phyloP scores from a whole-genome alignment of 2,797 vertebrate species.

The Meda fulgida region DNA sequence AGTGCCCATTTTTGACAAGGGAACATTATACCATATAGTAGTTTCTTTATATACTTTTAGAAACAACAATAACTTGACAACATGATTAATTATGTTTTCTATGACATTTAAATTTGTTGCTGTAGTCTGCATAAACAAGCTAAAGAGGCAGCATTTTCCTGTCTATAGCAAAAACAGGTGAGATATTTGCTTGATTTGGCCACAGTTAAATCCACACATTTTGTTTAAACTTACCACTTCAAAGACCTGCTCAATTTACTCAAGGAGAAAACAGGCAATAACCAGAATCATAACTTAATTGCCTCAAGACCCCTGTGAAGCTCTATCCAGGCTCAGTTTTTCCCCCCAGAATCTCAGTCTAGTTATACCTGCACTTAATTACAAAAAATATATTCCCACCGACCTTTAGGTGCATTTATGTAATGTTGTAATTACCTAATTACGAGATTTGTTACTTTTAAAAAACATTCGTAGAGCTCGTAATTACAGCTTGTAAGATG shows the following conservation, averaged over 20 bases:
- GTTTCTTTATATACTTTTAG: constrained; percentile 53
- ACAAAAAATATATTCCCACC: background rate
- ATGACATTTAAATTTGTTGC: background rate
- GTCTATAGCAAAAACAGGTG: constrained; percentile 20
- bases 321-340: background rate
- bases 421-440: background rate
- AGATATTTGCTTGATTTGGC: constrained; percentile 30
- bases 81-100: constrained; percentile 25
- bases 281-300: constrained; percentile 52
- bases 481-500: background rate
- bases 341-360: background rate
- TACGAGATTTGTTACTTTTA: background rate
- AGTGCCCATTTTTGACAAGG: background rate
- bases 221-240: constrained; percentile 55
- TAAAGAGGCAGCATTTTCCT: constrained; percentile 7
- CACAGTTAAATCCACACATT: constrained; percentile 34
- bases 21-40: background rate
- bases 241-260: constrained; percentile 60
- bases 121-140: constrained; percentile 7
- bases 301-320: constrained; percentile 13
- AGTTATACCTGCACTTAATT: background rate
- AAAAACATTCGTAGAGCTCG: background rate
- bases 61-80: constrained; percentile 8
- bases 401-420: background rate
- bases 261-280: constrained; percentile 41